Percentiles rank a stretch among this genome's conserved stretches.
These are phyloP conservation scores for Hippopotamyrus pictus DNA, from an alignment of 2,797 vertebrate genomes.

Conservation along the genomic window DNA sequence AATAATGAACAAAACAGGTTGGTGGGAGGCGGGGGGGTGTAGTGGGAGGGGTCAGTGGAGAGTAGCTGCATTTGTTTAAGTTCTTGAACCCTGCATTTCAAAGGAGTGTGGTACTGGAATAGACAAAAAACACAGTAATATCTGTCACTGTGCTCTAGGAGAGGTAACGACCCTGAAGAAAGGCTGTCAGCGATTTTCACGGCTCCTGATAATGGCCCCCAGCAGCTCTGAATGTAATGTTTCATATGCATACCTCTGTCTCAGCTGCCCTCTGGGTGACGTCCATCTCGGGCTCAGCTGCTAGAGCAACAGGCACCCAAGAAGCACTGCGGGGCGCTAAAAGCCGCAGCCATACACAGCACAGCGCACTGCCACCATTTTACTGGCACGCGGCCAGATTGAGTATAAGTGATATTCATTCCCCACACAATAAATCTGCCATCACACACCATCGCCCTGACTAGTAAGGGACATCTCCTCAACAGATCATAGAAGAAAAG, in stretches of 20 bases:
- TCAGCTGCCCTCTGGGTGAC: background rate
- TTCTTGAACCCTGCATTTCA: slow-evolving; percentile 24
- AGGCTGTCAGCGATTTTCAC: background rate
- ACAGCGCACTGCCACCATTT: background rate
- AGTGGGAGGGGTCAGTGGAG: slow-evolving; percentile 21
- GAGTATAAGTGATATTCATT: background rate
- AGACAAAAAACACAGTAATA: background rate
- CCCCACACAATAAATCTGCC: background rate
- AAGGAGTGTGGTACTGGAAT: background rate
- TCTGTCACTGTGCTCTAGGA: background rate
- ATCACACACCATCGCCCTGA: background rate
- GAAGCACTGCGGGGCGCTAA: background rate
- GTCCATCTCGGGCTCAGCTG: background rate
- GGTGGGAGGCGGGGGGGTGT: slow-evolving; percentile 33
- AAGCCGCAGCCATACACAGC: background rate
- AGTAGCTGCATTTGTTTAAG: slow-evolving; percentile 27
- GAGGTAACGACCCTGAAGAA: background rate
- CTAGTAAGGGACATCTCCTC: background rate
- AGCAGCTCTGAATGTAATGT: background rate
- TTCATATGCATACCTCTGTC: background rate
- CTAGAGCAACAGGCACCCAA: background rate
- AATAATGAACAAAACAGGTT: slow-evolving; percentile 25
- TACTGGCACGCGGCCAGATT: background rate
- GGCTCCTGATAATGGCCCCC: background rate
- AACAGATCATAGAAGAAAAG: background rate